A percentile compares a stretch with the other conserved stretches of the same genome.
phyloP scores from a whole-genome alignment of 2,797 vertebrate species.

The Betta splendens region DNA sequence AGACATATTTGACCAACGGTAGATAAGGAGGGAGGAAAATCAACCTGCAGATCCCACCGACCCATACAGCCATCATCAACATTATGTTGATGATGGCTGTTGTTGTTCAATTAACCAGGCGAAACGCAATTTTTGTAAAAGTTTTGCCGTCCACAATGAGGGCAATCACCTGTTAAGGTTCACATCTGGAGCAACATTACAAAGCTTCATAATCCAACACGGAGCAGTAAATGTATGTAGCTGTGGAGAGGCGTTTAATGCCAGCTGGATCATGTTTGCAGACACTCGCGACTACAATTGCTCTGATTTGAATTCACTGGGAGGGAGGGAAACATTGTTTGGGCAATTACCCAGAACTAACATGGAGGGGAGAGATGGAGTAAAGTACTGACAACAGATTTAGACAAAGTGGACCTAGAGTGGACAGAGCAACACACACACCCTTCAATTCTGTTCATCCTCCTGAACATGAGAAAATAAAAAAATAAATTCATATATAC shows the following conservation, averaged over 20 bases:
- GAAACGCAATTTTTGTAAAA: no score
- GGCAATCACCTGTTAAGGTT: conserved; percentile 40
- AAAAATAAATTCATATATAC: neutral
- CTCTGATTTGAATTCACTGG: conserved; percentile 49
- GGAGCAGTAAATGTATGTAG: conserved; percentile 14
- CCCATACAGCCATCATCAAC: conserved; percentile 14
- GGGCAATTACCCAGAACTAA: conserved; percentile 61
- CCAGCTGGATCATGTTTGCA: conserved; percentile 44
- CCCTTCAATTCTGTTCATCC: conserved; percentile 3
- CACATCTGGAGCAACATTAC: conserved; percentile 37
- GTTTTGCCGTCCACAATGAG: conserved; percentile 22
- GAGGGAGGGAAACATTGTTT: conserved; percentile 44
- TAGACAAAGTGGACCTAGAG: conserved; percentile 23
- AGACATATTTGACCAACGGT: conserved; percentile 15
- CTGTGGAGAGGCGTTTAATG: conserved; percentile 32
- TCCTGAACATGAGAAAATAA: neutral
- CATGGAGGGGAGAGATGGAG: conserved; percentile 28
- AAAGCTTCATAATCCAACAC: conserved; percentile 22
- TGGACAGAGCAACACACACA: conserved; percentile 11
- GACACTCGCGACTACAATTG: conserved; percentile 36
- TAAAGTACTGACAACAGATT: conserved; percentile 28
- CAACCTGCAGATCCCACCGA: conserved; percentile 4
- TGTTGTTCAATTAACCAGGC: conserved; percentile 22
- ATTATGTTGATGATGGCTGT: conserved; percentile 2
- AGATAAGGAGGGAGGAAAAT: conserved; percentile 14